Evolutionary conservation across 2,113 vertebrate genomes (phyloP).

Genomic region (Protobothrops mucrosquamatus): DNA sequence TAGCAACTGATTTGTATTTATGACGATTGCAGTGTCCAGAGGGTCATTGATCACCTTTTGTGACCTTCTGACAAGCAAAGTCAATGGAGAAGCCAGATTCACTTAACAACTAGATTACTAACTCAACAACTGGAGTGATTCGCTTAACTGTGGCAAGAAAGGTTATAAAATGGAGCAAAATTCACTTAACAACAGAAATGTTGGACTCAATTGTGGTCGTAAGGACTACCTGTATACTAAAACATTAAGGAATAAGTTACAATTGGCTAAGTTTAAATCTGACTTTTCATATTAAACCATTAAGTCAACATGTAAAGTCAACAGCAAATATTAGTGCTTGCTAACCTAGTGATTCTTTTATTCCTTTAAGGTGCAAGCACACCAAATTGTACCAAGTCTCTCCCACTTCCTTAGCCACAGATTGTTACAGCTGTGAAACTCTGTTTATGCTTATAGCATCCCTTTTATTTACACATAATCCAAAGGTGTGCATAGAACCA

Average conservation of each 20-base stretch:
- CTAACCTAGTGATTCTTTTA: not conserved
- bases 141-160: too few species aligned
- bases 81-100: too few species aligned
- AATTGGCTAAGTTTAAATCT: not conserved
- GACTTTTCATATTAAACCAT: not conserved
- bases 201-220: too few species aligned
- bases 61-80: too few species aligned
- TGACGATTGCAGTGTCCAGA: too few species aligned
- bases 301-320: not conserved
- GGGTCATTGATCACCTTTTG: too few species aligned
- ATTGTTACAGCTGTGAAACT: not conserved
- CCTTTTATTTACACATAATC: not conserved
- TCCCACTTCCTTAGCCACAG: not conserved
- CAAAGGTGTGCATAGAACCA: not conserved
- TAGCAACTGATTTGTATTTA: too few species aligned
- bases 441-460: not conserved
- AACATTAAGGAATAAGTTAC: not conserved
- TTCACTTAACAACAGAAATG: too few species aligned
- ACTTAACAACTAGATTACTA: too few species aligned
- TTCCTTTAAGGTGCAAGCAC: not conserved
- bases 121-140: too few species aligned
- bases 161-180: too few species aligned
- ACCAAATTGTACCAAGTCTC: not conserved
- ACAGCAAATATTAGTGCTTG: not conserved
- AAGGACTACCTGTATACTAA: not conserved